Evolutionary conservation across 2,888 invertebrate genomes (phyloP), one percentile per base, ranked within the genome.

Genomic region (Stegana nigrithorax): DNA sequence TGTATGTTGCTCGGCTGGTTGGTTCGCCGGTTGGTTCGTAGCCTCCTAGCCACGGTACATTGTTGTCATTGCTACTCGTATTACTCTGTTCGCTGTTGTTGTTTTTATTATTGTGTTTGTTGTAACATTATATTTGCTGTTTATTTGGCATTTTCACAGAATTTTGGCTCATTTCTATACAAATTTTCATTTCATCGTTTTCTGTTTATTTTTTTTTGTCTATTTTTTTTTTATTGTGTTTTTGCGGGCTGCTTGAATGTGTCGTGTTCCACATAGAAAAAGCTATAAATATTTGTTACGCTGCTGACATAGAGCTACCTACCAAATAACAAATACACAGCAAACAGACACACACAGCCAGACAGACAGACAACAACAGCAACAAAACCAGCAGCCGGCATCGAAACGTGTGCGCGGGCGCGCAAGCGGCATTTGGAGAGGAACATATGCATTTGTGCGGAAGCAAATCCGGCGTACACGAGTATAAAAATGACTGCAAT

Each of bases 401-500:
- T 8, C 7, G 45, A 8, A 21, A n/a, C n/a, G 45, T 8, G 10
- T 21, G 45, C 14, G 53, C n/a, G 14, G 53, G 53, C 14, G 53
- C 19, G 10, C 12, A 21, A 26, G 25, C 26, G 4, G 50, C 39
- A 39, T 39, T 6, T 39, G 39, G 14, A 39, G 39, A 14, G n/a
- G 2, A 39, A 66, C 60, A 64, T 63, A 53, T 70, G 68, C 63
- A 60, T 39, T 64, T 64, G 44, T 42, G 75, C 72, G 81, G 75
- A 69, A 73, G 72, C 71, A 76, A 80, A 75, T 82, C 80, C 82
- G 72, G 74, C 70, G 73, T 72, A 39, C n/a, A n/a, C 32, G 8
- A 8, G 73, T 73, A 76, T 78, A 80, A 81, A 81, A 81, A 76
- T 81, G 74, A 71, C 71, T 79, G 75, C 81, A 82, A 82, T 81